These are phyloP conservation scores for Hylia prasina DNA, from an alignment of 2,113 vertebrate species.

Conservation along the genomic window DNA sequence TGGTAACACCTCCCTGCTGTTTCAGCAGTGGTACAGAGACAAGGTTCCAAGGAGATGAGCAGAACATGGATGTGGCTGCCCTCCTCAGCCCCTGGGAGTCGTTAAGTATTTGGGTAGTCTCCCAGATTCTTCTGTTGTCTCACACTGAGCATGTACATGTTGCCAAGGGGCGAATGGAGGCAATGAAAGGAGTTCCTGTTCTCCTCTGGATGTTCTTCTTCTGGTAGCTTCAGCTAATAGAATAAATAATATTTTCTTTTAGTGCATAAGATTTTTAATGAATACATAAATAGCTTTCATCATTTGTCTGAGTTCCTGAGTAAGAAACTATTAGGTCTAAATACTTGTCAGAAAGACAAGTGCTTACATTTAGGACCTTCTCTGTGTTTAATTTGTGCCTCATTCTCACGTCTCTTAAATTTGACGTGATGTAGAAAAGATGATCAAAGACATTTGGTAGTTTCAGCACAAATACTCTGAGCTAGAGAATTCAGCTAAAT, in stretches of 20 bases:
- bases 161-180: neutral
- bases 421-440: neutral
- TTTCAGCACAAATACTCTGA: neutral
- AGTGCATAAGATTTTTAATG: neutral
- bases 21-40: neutral
- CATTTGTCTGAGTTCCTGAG: neutral
- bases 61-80: fast-evolving
- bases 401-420: neutral
- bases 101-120: neutral
- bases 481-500: neutral
- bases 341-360: neutral
- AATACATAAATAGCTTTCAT: neutral
- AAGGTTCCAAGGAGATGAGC: neutral
- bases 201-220: neutral
- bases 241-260: neutral
- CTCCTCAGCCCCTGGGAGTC: neutral
- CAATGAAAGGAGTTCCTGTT: neutral
- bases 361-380: neutral
- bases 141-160: neutral
- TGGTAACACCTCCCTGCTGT: neutral
- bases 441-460: neutral
- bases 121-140: neutral
- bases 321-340: neutral
- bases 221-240: neutral
- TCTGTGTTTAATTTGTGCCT: neutral